Evolutionary conservation across 2,113 vertebrate genomes (phyloP).

Genomic region (Pholis gunnellus): DNA sequence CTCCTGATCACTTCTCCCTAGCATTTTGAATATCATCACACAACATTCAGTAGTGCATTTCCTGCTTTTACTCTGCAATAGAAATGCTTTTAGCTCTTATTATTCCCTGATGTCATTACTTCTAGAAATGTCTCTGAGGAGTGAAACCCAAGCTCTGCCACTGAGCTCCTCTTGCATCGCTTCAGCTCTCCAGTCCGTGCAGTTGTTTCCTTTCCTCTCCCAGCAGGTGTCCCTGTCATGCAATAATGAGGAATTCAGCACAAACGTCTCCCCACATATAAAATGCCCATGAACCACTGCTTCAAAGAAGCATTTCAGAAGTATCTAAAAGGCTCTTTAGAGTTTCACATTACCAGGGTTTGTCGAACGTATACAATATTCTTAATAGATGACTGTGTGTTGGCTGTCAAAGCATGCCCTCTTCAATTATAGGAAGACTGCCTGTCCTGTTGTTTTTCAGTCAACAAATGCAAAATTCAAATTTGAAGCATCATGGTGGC

Average conservation of each 20-base stretch:
- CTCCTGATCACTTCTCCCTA: constrained; percentile 8
- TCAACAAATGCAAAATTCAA: constrained; percentile 21
- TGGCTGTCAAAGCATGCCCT: constrained; percentile 23
- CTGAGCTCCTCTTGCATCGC: constrained; percentile 41
- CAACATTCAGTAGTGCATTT: constrained; percentile 7
- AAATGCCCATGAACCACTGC: constrained; percentile 36
- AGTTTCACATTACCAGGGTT: constrained; percentile 10
- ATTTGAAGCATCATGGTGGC: constrained; percentile 1
- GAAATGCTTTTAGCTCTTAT: neutral
- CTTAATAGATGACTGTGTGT: constrained; percentile 16
- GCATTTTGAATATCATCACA: neutral
- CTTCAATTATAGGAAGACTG: constrained; percentile 31
- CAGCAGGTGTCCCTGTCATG: constrained; percentile 82
- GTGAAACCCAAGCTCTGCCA: constrained; percentile 49
- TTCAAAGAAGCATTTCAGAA: constrained; percentile 62
- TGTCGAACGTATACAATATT: constrained; percentile 31
- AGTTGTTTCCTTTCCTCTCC: constrained; percentile 72
- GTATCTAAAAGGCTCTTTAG: constrained; percentile 38
- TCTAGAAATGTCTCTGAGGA: constrained; percentile 40
- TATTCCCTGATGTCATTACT: constrained; percentile 31
- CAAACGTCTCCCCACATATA: constrained; percentile 51
- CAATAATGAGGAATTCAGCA: constrained; percentile 70
- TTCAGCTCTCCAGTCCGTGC: constrained; percentile 36
- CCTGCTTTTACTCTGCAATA: constrained; percentile 10
- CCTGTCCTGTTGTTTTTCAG: constrained; percentile 28